Evolutionary conservation across 1,140 invertebrate species (phyloP).

Genomic region (Papilio aristodemus): DNA sequence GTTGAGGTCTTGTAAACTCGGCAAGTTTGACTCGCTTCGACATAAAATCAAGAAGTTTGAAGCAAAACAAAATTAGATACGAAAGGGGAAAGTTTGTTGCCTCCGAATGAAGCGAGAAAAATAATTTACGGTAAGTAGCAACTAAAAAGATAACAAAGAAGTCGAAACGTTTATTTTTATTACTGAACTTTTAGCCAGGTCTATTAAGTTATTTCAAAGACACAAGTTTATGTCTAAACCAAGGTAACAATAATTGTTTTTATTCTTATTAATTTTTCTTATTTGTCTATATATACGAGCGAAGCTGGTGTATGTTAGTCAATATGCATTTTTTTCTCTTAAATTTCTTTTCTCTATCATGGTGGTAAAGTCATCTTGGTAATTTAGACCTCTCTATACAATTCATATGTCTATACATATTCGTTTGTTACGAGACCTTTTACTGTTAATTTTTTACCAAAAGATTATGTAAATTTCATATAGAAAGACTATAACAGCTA

Average conservation of each 20-base stretch:
- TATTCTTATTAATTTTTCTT: no score
- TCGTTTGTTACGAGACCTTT: no score
- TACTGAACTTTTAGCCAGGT: background rate
- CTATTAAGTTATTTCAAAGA: background rate
- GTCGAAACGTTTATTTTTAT: background rate
- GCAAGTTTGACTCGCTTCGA: slow-evolving; percentile 17
- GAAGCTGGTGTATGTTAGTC: no score
- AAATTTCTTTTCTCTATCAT: background rate
- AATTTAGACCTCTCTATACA: no score
- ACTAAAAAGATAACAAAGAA: slow-evolving; percentile 17
- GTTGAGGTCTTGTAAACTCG: slow-evolving; percentile 18
- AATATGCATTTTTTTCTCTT: background rate
- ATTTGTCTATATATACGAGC: no score
- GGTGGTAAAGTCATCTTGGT: background rate
- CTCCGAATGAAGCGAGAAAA: background rate
- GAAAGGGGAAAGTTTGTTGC: slow-evolving; percentile 22
- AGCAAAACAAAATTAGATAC: slow-evolving; percentile 19
- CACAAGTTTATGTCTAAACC: no score
- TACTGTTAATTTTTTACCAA: no score
- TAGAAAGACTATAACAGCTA: no score
- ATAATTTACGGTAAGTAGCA: slow-evolving; percentile 12
- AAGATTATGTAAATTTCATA: no score
- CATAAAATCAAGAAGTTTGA: slow-evolving; percentile 19
- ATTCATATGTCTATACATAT: no score
- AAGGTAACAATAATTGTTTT: no score